These are phyloP conservation scores for Ophioninae sp. DNA, from an alignment of 2,888 invertebrate genomes.

Conservation along the genomic window DNA sequence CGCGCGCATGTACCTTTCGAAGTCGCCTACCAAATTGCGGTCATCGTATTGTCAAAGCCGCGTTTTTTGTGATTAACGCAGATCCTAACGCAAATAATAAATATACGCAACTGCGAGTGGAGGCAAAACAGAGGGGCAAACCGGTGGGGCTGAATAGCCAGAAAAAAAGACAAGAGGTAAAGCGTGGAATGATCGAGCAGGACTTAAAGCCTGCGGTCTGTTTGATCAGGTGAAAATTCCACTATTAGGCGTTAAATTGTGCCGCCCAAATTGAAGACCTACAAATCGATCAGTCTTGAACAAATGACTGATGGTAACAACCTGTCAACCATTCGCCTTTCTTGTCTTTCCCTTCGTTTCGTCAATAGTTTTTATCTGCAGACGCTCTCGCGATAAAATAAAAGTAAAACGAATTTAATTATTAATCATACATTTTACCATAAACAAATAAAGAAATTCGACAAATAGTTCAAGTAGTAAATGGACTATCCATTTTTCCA, in stretches of 20 bases:
- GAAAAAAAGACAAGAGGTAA: neutral
- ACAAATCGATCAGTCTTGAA: neutral
- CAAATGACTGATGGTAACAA: neutral
- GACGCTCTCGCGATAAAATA: too few species aligned
- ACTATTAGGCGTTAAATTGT: constrained; percentile 59
- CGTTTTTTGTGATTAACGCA: constrained; percentile 5
- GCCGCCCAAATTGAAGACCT: neutral
- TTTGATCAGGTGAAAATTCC: constrained; percentile 80
- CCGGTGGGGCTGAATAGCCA: neutral
- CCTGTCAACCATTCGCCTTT: neutral
- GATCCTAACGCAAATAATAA: neutral
- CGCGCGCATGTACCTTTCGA: neutral
- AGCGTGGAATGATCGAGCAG: neutral
- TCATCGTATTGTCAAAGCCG: constrained; percentile 39
- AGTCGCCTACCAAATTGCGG: constrained; percentile 22
- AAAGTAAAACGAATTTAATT: too few species aligned
- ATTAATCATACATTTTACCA: too few species aligned
- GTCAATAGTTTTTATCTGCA: neutral
- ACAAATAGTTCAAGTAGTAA: too few species aligned
- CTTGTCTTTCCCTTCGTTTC: neutral
- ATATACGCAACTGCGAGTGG: neutral
- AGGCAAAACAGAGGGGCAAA: neutral
- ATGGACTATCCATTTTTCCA: too few species aligned
- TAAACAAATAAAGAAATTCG: too few species aligned
- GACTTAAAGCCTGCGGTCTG: constrained; percentile 63